phyloP scores from a whole-genome alignment of 2,113 vertebrate genomes.

The Carlito syrichta region DNA sequence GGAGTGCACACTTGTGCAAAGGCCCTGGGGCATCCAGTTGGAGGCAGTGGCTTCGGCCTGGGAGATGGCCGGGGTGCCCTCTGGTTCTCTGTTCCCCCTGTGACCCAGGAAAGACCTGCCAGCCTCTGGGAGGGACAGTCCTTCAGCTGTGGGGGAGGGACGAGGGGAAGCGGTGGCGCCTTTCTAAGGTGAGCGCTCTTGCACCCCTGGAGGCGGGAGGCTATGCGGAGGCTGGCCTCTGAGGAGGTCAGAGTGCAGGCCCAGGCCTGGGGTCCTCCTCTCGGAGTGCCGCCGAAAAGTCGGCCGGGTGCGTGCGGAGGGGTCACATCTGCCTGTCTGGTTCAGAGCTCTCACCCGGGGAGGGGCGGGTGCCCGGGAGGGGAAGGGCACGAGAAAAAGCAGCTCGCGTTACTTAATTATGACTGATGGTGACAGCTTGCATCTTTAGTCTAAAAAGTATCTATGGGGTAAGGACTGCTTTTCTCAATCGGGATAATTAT shows the following conservation, averaged over 20 bases:
- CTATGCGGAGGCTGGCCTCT: neutral
- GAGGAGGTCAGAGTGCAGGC: neutral
- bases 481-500: conserved; percentile 82
- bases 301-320: neutral
- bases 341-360: neutral
- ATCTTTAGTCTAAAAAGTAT: conserved; percentile 80
- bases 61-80: neutral
- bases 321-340: neutral
- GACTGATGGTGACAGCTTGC: conserved; percentile 77
- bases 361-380: neutral
- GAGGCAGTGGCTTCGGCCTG: neutral
- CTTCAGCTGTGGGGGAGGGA: neutral
- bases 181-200: neutral
- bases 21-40: neutral
- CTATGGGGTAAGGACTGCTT: conserved; percentile 76
- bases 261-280: neutral
- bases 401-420: conserved; percentile 77
- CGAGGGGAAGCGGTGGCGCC: too few relatives aligned
- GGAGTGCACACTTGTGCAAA: neutral
- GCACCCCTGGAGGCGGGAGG: neutral
- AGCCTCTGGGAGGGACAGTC: neutral
- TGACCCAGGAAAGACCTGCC: neutral
- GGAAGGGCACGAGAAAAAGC: conserved; percentile 15
- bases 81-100: neutral
- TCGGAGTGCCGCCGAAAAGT: neutral